Percentiles rank a stretch among this genome's conserved stretches.
phyloP scores from a whole-genome alignment of 2,888 invertebrate species.

The Thymelicus lineola region DNA sequence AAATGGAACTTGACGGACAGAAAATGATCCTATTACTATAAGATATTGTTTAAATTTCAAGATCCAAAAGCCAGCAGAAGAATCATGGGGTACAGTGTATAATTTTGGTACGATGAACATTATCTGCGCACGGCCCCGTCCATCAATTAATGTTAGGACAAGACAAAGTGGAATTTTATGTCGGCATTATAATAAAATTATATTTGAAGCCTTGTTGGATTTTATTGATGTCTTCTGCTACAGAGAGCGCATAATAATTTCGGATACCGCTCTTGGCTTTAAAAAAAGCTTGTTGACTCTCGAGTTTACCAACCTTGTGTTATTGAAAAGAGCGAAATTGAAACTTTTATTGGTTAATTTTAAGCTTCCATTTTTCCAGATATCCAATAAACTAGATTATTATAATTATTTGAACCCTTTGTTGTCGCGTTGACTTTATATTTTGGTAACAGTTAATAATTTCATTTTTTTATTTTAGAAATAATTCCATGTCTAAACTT shows the following conservation, averaged over 20 bases:
- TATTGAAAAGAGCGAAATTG: no score
- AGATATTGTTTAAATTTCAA: background rate
- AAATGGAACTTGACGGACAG: no score
- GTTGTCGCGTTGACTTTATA: no score
- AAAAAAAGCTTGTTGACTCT: background rate
- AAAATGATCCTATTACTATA: no score
- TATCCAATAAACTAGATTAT: no score
- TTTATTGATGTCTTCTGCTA: slow-evolving; percentile 37
- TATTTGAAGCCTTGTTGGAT: slow-evolving; percentile 31
- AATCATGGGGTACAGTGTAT: background rate
- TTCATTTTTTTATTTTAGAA: no score
- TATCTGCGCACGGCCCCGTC: slow-evolving; percentile 30
- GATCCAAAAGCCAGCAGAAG: background rate
- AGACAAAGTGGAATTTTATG: slow-evolving; percentile 40
- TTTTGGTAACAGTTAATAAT: no score
- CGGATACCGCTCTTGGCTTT: background rate
- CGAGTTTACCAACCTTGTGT: background rate
- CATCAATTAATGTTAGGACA: slow-evolving; percentile 37
- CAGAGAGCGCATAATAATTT: slow-evolving; percentile 23
- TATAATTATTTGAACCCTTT: no score
- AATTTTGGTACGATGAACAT: slow-evolving; percentile 23
- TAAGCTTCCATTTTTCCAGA: no score
- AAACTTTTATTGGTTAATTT: background rate
- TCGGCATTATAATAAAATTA: slow-evolving; percentile 38
- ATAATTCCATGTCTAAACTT: no score